Conservation (phyloP, 2,797 vertebrate species). For the Mico argentatus region DNA sequence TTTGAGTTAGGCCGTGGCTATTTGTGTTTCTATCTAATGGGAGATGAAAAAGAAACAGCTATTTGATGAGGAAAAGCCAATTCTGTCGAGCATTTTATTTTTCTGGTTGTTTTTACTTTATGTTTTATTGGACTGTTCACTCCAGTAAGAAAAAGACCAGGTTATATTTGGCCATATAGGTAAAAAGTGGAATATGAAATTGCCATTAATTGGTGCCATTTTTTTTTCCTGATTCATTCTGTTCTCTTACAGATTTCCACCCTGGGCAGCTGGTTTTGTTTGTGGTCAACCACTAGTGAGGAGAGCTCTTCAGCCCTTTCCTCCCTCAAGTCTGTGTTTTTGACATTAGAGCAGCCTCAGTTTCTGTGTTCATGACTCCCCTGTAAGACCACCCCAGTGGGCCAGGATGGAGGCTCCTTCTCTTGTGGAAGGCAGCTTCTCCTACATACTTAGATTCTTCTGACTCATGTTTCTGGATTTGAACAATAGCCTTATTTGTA, state of each 20-base stretch:
- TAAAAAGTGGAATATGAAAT: not conserved
- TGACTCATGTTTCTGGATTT: not conserved
- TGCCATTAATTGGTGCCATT: not conserved
- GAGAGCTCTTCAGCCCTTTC: not conserved
- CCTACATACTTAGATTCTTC: not conserved
- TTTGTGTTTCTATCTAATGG: not conserved
- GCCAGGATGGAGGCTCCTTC: not conserved
- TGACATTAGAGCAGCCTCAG: not conserved
- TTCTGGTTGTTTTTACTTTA: slow-evolving; percentile 19
- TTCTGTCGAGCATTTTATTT: not conserved
- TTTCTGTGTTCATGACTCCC: not conserved
- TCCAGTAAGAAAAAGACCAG: not conserved
- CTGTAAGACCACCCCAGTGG: accelerated
- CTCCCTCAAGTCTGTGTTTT: not conserved
- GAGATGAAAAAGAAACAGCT: not conserved
- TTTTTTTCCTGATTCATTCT: not conserved
- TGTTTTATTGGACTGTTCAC: not conserved
- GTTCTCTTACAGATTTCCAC: not conserved
- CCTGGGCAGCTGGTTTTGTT: not conserved
- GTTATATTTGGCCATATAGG: not conserved
- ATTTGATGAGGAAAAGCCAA: not conserved
- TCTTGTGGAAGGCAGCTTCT: not conserved
- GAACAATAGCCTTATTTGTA: not conserved
- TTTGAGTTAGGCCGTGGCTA: not conserved
- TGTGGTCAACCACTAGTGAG: not conserved